A percentile compares a stretch with the other conserved stretches of the same genome.
Evolutionary conservation across 2,113 vertebrate species (phyloP).

Genomic region (Numenius arquata): DNA sequence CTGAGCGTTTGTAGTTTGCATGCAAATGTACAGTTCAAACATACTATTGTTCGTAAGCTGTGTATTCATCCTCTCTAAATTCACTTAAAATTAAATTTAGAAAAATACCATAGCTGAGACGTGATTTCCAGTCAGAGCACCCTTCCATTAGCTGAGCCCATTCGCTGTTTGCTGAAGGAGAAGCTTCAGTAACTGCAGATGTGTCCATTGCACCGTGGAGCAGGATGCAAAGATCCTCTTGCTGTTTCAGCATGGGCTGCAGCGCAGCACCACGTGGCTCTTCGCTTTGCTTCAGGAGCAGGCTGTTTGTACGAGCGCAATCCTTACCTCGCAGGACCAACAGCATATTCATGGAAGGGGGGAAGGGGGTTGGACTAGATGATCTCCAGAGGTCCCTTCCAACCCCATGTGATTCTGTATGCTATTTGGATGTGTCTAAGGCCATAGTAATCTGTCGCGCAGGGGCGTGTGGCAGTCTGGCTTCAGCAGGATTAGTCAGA

Average conservation of each 20-base stretch:
- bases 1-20: not conserved
- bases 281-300: not conserved
- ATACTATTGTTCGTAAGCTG: not conserved
- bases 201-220: rapidly evolving
- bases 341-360: rapidly evolving
- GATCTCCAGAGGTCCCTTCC: no score
- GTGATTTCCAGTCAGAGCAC: not conserved
- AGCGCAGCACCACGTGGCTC: not conserved
- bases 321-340: not conserved
- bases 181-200: not conserved
- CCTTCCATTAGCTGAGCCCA: not conserved
- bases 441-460: rapidly evolving
- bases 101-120: not conserved
- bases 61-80: not conserved
- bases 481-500: not conserved
- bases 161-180: not conserved
- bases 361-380: no score
- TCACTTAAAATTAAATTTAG: not conserved
- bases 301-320: not conserved
- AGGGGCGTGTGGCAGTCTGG: not conserved
- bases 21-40: not conserved
- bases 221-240: not conserved
- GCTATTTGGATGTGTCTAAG: not conserved
- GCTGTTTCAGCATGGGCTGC: not conserved
- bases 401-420: no score